Evolutionary conservation across 2,113 vertebrate species (phyloP), one percentile per base, ranked within the genome.

Genomic region (Paedocypris sp.): DNA sequence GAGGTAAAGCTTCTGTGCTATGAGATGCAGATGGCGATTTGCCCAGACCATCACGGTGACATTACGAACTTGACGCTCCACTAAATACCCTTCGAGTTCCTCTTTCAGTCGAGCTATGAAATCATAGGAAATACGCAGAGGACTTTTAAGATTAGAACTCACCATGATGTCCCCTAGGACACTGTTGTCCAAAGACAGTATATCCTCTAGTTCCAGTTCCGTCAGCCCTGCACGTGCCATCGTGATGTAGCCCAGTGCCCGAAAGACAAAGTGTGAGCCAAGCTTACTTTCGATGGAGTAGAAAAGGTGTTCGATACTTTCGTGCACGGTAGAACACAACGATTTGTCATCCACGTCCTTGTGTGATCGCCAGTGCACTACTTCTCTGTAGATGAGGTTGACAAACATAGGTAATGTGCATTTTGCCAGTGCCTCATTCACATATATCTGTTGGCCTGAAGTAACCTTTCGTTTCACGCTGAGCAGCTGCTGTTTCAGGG

Each of bases 381-480:
- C 93, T 66, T 97, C 94, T 73, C 88, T 83, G 77, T 94, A 98
- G 65, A 96, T 98, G 69, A 99, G 83, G 68, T 98, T 97, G 69
- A 98, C 89, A 80, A 97, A 99, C 95, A 99, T 98, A 2, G 95
- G 95, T 73, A 99, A 79, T 0, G 94, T 97, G 73, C 95, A 99
- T 77, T 91, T 97, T 45, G 92, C 91, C 53, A 99, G 83, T 0
- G 94, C 95, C 29, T 94, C 91, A 58, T 99, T 99, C 64, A 99
- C 93, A 0, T 99, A 99, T 62, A 99, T 99, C 76, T 99, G 95
- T 73, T 99, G 95, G 36, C 95, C 95, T 1, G 95, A 99, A 4
- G 95, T 99, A 76, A 99, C 93, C 77, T 99, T 99, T 58, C 95
- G 85, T 70, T 94, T 96, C 64, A 97, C 89, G 9, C 82, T 76